A percentile compares a stretch with the other conserved stretches of the same genome.
These are phyloP conservation scores for Quiscalus mexicanus DNA, from an alignment of 2,113 vertebrate species.

Conservation along the genomic window DNA sequence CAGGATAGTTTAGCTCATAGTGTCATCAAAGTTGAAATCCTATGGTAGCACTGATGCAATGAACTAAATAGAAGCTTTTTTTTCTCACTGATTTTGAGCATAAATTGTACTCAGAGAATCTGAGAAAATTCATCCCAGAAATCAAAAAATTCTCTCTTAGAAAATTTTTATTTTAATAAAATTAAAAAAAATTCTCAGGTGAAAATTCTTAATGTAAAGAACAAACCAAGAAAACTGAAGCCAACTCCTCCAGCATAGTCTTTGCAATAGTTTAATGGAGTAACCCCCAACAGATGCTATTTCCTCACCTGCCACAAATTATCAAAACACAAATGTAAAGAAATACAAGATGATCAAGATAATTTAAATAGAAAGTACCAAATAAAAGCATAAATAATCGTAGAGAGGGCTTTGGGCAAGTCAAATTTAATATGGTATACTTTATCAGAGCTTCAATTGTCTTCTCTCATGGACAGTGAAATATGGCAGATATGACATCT, in stretches of 20 bases:
- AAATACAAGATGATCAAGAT: neutral
- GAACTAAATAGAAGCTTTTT: neutral
- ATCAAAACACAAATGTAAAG: neutral
- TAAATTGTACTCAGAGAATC: neutral
- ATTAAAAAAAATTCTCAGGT: too few relatives aligned
- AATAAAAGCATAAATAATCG: neutral
- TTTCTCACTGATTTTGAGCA: neutral
- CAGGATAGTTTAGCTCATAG: neutral
- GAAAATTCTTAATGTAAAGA: neutral
- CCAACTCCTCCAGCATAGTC: neutral
- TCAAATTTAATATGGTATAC: neutral
- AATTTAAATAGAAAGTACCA: neutral
- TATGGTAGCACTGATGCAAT: neutral
- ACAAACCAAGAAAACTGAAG: neutral
- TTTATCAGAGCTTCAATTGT: neutral
- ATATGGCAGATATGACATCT: slow-evolving; percentile 2
- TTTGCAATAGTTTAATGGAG: neutral
- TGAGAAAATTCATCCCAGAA: neutral
- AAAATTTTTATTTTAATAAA: neutral
- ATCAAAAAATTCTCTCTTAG: neutral
- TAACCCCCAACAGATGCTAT: neutral
- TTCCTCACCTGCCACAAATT: neutral
- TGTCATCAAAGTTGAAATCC: neutral
- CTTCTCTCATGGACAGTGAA: neutral
- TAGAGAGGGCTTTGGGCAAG: neutral